These are phyloP conservation scores for Agapornis canus DNA, from an alignment of 2,797 vertebrate species.

Conservation along the genomic window DNA sequence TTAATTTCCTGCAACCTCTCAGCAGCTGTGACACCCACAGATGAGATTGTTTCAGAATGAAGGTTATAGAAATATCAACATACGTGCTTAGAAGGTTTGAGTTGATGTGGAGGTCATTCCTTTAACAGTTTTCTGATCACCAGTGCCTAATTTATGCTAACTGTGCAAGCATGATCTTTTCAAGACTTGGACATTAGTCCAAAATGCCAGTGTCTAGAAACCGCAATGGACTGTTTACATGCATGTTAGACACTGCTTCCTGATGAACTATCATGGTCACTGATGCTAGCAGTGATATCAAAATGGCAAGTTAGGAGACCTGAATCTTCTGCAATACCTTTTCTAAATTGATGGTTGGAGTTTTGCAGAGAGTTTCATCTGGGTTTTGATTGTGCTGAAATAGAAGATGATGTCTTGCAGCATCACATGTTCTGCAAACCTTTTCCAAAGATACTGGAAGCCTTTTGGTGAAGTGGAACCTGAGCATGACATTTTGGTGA, in stretches of 20 bases:
- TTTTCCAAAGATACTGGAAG: not conserved
- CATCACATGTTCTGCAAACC: not conserved
- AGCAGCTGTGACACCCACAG: not conserved
- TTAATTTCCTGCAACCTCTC: not conserved
- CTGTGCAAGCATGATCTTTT: not conserved
- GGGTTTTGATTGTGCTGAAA: not conserved
- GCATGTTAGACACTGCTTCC: not conserved
- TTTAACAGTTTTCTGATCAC: not conserved
- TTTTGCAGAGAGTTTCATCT: not conserved
- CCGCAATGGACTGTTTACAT: fast-evolving
- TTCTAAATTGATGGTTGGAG: not conserved
- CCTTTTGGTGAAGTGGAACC: not conserved
- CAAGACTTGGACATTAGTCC: not conserved
- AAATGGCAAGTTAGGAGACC: not conserved
- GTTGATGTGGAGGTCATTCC: not conserved
- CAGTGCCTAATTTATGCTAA: not conserved
- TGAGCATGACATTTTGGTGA: not conserved
- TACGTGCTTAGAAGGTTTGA: not conserved
- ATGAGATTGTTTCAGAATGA: not conserved
- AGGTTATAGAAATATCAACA: not conserved
- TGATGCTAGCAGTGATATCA: not conserved
- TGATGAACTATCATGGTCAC: not conserved
- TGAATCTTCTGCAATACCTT: not conserved
- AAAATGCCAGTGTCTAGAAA: not conserved
- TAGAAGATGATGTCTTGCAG: not conserved